A percentile compares a stretch with the other conserved stretches of the same genome.
Conservation (phyloP, 2,888 invertebrate genomes). For the Melanargia galathea region DNA sequence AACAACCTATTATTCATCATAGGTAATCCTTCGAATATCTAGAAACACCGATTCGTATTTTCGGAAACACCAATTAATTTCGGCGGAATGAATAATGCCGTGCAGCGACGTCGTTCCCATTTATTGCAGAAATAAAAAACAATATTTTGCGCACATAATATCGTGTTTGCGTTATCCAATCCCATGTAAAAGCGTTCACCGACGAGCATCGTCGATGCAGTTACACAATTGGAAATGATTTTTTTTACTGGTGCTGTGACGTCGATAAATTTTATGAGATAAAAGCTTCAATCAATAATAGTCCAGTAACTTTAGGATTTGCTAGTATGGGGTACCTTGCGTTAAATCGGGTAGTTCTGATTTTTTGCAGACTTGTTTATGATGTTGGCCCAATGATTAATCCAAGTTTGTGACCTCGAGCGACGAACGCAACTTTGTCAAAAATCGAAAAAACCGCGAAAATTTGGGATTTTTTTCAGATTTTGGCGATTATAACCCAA, state of each 20-base stretch:
- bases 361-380: too few species aligned
- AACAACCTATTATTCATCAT: background rate
- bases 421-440: too few species aligned
- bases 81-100: background rate
- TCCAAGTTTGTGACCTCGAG: too few species aligned
- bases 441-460: too few species aligned
- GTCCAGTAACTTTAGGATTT: too few species aligned
- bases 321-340: too few species aligned
- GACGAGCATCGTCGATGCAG: conserved; percentile 13
- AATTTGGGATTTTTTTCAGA: too few species aligned
- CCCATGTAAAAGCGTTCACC: conserved; percentile 28
- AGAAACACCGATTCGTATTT: background rate
- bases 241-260: conserved; percentile 4
- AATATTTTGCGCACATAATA: conserved; percentile 19
- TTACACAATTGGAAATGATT: conserved; percentile 19
- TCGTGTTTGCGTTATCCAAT: conserved; percentile 29
- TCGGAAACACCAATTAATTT: background rate
- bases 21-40: background rate
- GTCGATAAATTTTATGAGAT: background rate
- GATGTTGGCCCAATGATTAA: too few species aligned
- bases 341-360: too few species aligned
- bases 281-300: too few species aligned
- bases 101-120: background rate
- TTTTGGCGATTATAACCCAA: too few species aligned
- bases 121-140: background rate